phyloP scores from a whole-genome alignment of 2,888 invertebrate genomes.

The Coelopa pilipes region DNA sequence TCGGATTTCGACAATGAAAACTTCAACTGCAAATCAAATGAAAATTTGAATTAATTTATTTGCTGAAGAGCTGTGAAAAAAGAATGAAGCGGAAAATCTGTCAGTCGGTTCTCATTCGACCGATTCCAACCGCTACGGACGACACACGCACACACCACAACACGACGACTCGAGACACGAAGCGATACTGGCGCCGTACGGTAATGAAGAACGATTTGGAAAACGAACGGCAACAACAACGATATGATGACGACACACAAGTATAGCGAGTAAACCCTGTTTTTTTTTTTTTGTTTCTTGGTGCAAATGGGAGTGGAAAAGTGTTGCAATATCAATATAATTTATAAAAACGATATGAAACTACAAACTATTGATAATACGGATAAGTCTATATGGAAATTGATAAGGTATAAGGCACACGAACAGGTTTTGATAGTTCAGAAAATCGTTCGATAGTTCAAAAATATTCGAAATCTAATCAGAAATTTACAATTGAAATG shows the following conservation, averaged over 20 bases:
- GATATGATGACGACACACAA: slow-evolving; percentile 3
- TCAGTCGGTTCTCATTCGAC: slow-evolving; percentile 6
- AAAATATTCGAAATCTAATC: not conserved
- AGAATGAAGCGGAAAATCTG: slow-evolving; percentile 8
- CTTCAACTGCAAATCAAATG: slow-evolving; percentile 7
- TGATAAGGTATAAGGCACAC: no score
- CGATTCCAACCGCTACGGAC: slow-evolving; percentile 7
- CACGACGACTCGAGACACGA: slow-evolving; percentile 26
- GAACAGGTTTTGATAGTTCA: not conserved
- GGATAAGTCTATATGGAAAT: not conserved
- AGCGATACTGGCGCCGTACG: slow-evolving; percentile 19
- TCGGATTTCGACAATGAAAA: slow-evolving; percentile 6
- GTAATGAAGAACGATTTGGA: slow-evolving; percentile 4
- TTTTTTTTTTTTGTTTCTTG: not conserved
- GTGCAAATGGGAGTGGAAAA: slow-evolving; percentile 10
- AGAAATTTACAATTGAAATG: not conserved
- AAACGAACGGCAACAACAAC: slow-evolving; percentile 9
- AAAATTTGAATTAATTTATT: not conserved
- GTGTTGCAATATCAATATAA: not conserved
- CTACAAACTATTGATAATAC: not conserved
- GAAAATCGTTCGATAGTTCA: no score
- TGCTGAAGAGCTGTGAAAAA: not conserved
- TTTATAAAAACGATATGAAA: not conserved
- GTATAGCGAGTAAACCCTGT: not conserved
- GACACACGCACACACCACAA: slow-evolving; percentile 18